A percentile compares a stretch with the other conserved stretches of the same genome.
These are phyloP conservation scores for Pangasianodon hypophthalmus DNA, from an alignment of 2,113 vertebrate genomes.

Conservation along the genomic window DNA sequence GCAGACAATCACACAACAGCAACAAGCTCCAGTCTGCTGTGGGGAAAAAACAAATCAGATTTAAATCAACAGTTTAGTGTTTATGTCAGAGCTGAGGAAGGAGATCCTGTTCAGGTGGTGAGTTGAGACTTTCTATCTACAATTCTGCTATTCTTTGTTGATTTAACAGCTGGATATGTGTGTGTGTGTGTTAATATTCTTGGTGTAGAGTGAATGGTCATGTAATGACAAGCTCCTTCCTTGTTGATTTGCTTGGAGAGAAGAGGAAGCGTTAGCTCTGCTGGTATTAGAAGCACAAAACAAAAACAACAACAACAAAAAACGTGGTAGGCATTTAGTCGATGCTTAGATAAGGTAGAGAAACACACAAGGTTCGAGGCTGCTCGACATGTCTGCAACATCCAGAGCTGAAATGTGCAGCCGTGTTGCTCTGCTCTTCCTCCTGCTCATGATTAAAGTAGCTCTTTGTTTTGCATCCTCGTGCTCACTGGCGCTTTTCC, in stretches of 20 bases:
- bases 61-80: not conserved
- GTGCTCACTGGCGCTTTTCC: slow-evolving; percentile 30
- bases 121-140: slow-evolving; percentile 45
- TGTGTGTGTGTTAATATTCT: not conserved
- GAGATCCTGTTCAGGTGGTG: slow-evolving; percentile 69
- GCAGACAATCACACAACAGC: slow-evolving; percentile 57
- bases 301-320: not conserved
- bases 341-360: not conserved
- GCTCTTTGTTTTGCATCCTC: slow-evolving; percentile 50
- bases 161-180: not conserved
- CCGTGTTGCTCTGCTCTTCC: slow-evolving; percentile 10
- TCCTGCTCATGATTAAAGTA: slow-evolving; percentile 18
- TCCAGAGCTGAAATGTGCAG: not conserved
- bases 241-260: slow-evolving; percentile 7
- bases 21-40: not conserved
- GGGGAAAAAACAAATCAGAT: not conserved
- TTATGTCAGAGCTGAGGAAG: slow-evolving; percentile 45
- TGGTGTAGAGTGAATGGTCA: not conserved
- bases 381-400: not conserved
- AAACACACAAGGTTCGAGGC: not conserved
- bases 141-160: not conserved
- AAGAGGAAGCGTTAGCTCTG: not conserved
- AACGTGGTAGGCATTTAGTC: not conserved
- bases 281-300: not conserved
- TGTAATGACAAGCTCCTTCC: not conserved